Base-by-base conservation (phyloP, 2,113 vertebrate species). In the Smithornis capensis region DNA sequence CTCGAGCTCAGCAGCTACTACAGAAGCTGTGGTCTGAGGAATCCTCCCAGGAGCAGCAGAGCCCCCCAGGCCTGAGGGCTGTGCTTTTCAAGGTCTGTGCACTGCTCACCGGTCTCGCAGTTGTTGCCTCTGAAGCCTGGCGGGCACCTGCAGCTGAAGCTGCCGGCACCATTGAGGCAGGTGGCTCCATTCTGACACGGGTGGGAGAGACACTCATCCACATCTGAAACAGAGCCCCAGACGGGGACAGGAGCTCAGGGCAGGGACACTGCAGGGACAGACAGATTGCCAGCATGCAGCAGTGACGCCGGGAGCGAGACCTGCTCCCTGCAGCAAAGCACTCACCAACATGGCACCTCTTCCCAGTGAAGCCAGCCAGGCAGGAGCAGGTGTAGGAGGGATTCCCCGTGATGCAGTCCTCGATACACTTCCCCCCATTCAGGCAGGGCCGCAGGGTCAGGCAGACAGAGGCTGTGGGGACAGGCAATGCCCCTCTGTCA, bases 381-480 rank as follows among this genome's bases (percentile, higher is more conserved):
- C 99, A 99, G 86, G 99, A 99, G 97, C 99, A 99, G 76, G 98
- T 98, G 84, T 99, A 99, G 79, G 99, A 99, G 81, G 99, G 99
- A 93, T 98, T 99, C 50, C 99, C 99, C 0, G 98, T 99, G 90
- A 99, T 98, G n/a, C 99, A 99, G 98, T 99, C 99, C 14, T 99
- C 99, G 0, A 99, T 99, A 96, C 99, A 99, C 91, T 98, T 98
- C 53, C 99, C 99, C 23, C 98, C 98, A 1, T 99, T 99, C 92
- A 98, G 97, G 96, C 99, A 99, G 2, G 99, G 99, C 27, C 98
- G 98, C 96, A 99, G 97, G 6, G 98, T 98, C 74, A 98, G 98
- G 94, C 99, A 99, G 87, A 99, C 99, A 1, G 98, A 99, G 15
- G 98, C 99, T 99, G 98, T n/a, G 60, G 93, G 69, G 87, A 97